Evolutionary conservation across 2,797 vertebrate genomes (phyloP).

Genomic region (Alfaro cultratus): DNA sequence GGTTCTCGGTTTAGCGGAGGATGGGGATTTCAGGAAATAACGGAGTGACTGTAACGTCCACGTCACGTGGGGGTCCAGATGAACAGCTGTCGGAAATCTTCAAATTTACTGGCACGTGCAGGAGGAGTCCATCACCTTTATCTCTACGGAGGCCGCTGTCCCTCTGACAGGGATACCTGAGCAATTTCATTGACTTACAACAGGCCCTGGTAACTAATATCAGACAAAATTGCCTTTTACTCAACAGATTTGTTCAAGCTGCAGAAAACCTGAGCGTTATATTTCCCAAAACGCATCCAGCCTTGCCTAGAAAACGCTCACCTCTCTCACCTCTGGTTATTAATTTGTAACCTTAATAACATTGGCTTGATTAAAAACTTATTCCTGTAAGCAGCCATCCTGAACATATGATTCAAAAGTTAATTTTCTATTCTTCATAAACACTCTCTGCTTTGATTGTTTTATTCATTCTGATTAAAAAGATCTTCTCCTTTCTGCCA

Average conservation of each 20-base stretch:
- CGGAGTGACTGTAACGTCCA: slow-evolving; percentile 16
- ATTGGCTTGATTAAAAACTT: slow-evolving; percentile 19
- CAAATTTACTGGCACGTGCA: background rate
- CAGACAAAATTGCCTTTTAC: slow-evolving; percentile 1
- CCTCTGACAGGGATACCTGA: slow-evolving; percentile 9
- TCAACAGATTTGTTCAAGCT: slow-evolving; percentile 1
- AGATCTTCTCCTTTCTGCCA: slow-evolving; percentile 11
- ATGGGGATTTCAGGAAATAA: slow-evolving; percentile 40
- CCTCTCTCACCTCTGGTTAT: background rate
- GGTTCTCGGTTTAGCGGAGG: slow-evolving; percentile 45
- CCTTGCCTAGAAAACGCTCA: background rate
- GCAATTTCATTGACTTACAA: background rate
- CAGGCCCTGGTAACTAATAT: background rate
- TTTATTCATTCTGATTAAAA: slow-evolving; percentile 17
- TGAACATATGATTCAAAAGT: slow-evolving; percentile 18
- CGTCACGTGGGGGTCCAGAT: slow-evolving; percentile 8
- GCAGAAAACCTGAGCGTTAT: background rate
- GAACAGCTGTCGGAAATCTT: slow-evolving; percentile 31
- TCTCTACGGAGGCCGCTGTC: slow-evolving; percentile 4
- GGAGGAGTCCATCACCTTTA: slow-evolving; percentile 28
- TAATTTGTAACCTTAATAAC: slow-evolving; percentile 11
- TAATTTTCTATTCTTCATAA: slow-evolving; percentile 17
- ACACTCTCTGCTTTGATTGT: slow-evolving; percentile 17
- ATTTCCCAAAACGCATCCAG: slow-evolving; percentile 16
- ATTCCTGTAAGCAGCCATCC: slow-evolving; percentile 1